Percentiles rank a stretch among this genome's conserved stretches.
These are phyloP conservation scores for Linnaemya vulpina DNA, from an alignment of 2,888 invertebrate species.

Conservation along the genomic window DNA sequence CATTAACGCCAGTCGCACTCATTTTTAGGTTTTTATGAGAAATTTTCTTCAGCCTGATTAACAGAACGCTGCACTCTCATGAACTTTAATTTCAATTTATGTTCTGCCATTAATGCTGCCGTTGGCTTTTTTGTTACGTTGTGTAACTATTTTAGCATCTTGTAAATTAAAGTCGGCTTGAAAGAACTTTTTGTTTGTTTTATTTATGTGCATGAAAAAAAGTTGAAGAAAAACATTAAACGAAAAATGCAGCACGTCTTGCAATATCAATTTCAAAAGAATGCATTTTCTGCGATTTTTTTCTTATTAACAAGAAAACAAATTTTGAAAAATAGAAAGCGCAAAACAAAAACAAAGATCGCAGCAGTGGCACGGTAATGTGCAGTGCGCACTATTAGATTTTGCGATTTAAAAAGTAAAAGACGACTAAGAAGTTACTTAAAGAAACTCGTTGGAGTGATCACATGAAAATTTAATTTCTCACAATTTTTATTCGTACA, in stretches of 20 bases:
- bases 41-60: slow-evolving; percentile 28
- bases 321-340: not conserved
- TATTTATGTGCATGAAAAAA: slow-evolving; percentile 28
- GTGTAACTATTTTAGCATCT: slow-evolving; percentile 52
- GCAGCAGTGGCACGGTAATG: not conserved
- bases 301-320: not conserved
- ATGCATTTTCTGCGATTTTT: not conserved
- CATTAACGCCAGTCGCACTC: not conserved
- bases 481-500: no score
- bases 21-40: slow-evolving; percentile 5
- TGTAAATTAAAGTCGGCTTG: slow-evolving; percentile 61
- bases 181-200: slow-evolving; percentile 29
- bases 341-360: not conserved
- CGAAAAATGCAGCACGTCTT: slow-evolving; percentile 21
- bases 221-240: slow-evolving; percentile 54
- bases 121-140: not conserved
- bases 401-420: not conserved
- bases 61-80: slow-evolving; percentile 16
- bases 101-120: not conserved
- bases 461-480: not conserved
- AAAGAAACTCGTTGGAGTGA: not conserved
- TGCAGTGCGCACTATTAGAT: not conserved
- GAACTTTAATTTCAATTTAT: not conserved
- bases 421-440: not conserved
- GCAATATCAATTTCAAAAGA: slow-evolving; percentile 53